These are phyloP conservation scores for Pseudolaguvia tuberculata DNA, from an alignment of 2,113 vertebrate genomes.

Conservation along the genomic window DNA sequence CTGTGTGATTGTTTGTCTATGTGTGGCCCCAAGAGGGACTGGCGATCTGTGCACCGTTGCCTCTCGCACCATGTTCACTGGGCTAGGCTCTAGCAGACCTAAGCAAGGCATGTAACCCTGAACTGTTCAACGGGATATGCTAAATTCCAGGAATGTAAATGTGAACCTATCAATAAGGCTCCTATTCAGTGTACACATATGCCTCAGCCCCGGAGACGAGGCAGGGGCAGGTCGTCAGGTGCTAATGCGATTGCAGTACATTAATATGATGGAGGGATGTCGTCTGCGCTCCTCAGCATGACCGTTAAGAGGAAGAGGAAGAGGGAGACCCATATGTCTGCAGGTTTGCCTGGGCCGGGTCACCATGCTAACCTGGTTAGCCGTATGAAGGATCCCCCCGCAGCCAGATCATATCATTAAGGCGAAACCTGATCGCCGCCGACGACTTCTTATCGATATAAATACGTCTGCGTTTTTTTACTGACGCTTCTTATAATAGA, in stretches of 20 bases:
- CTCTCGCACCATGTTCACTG: too few relatives aligned
- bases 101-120: too few relatives aligned
- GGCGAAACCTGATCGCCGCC: conserved; percentile 51
- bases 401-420: conserved; percentile 48
- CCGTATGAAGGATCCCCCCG: conserved; percentile 49
- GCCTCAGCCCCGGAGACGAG: conserved; percentile 22
- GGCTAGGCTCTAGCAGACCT: too few relatives aligned
- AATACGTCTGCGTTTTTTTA: conserved; percentile 57
- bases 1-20: too few relatives aligned
- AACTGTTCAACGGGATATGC: too few relatives aligned
- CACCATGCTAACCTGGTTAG: conserved; percentile 51
- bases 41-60: too few relatives aligned
- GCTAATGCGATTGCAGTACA: conserved; percentile 61
- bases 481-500: conserved; percentile 50
- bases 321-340: conserved; percentile 51
- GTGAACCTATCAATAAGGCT: neutral
- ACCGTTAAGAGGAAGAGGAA: conserved; percentile 39
- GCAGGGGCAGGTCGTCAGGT: conserved; percentile 2
- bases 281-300: conserved; percentile 48
- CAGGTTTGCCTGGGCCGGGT: conserved; percentile 46
- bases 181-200: too few relatives aligned
- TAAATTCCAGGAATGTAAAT: too few relatives aligned
- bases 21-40: too few relatives aligned
- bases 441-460: conserved; percentile 59
- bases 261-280: conserved; percentile 66